phyloP scores from a whole-genome alignment of 2,888 invertebrate genomes.

The Lamellibrachia columna region DNA sequence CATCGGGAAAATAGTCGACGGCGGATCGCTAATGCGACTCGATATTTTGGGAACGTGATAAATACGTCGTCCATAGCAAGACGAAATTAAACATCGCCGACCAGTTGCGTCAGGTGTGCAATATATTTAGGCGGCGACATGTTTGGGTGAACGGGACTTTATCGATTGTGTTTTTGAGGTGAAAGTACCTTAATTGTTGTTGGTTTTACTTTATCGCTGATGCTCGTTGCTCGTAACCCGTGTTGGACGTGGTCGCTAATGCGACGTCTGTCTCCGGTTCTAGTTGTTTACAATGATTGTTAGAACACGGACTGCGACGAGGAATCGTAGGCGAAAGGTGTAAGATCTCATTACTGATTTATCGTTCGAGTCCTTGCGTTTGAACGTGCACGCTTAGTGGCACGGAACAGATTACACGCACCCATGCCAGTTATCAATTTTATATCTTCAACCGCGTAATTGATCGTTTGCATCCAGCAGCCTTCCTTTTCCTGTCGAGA shows the following conservation, averaged over 20 bases:
- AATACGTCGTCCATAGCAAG: neutral
- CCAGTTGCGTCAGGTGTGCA: neutral
- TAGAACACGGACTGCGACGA: neutral
- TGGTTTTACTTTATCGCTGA: neutral
- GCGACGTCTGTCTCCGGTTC: constrained; percentile 16
- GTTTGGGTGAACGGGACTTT: neutral
- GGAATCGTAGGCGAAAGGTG: neutral
- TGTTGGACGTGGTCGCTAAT: neutral
- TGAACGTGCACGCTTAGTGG: neutral
- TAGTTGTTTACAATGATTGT: constrained; percentile 2
- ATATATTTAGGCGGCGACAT: neutral
- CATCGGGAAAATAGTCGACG: neutral
- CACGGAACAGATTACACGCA: constrained; percentile 1
- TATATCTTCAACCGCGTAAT: constrained; percentile 3
- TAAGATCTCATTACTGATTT: neutral
- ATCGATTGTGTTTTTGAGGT: neutral
- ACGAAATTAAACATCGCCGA: neutral
- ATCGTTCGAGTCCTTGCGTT: neutral
- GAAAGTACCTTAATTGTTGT: neutral
- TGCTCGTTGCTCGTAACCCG: neutral
- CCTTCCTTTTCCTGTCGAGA: constrained; percentile 16
- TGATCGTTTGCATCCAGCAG: neutral
- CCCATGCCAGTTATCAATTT: neutral
- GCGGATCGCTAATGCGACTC: neutral
- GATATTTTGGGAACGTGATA: neutral